A percentile compares a stretch with the other conserved stretches of the same genome.
Evolutionary conservation across 64 coral and sea anemone species (phyloP).

Genomic region (Pocillopora damicornis): DNA sequence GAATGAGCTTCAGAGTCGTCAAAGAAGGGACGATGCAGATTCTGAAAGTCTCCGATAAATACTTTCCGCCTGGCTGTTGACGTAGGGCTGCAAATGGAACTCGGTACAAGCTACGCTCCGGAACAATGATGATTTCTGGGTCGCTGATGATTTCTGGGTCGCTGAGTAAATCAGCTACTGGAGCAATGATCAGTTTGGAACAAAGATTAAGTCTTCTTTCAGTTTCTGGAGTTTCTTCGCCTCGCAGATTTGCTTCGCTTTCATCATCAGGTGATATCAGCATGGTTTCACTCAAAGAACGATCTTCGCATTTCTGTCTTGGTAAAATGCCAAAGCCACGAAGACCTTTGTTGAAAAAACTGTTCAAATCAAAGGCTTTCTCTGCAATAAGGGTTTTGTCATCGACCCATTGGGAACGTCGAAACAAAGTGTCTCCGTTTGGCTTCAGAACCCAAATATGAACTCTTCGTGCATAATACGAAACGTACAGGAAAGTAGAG

Average conservation of each 20-base stretch:
- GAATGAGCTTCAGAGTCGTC: background rate
- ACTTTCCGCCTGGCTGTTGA: background rate
- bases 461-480: background rate
- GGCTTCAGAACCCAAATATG: background rate
- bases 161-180: background rate
- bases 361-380: background rate
- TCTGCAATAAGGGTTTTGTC: background rate
- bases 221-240: background rate
- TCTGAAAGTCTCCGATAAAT: background rate
- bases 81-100: background rate
- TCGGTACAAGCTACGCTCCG: background rate
- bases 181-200: conserved; percentile 4
- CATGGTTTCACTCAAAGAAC: background rate
- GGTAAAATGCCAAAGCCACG: background rate
- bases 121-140: background rate
- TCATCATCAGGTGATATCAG: background rate
- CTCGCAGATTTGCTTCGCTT: background rate
- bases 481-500: background rate
- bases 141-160: background rate
- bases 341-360: background rate
- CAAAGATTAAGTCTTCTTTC: background rate
- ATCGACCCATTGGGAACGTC: background rate
- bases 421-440: no score
- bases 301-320: background rate
- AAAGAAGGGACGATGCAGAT: background rate